Evolutionary conservation across 2,888 invertebrate species (phyloP).

Genomic region (Heliconius cydno): DNA sequence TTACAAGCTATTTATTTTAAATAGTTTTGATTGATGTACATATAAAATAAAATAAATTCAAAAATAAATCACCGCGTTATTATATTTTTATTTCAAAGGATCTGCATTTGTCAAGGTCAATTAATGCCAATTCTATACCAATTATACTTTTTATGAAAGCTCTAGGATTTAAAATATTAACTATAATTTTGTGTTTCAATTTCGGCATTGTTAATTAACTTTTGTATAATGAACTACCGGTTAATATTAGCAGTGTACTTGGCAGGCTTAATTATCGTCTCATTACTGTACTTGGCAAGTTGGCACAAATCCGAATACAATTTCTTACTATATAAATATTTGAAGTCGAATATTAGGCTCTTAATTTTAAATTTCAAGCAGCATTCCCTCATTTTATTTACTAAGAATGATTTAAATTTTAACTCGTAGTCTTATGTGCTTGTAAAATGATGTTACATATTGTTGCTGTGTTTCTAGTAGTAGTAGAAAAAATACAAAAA

Average conservation of each 20-base stretch:
- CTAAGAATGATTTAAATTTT: too few relatives aligned
- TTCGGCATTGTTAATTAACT: conserved; percentile 4
- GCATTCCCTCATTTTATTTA: not conserved
- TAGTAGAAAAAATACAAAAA: too few relatives aligned
- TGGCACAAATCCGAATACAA: conserved; percentile 34
- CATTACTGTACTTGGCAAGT: conserved; percentile 35
- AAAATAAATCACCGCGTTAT: too few relatives aligned
- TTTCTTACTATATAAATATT: conserved; percentile 30
- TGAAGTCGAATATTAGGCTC: not conserved
- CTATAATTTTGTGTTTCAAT: not conserved
- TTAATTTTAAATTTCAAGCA: not conserved
- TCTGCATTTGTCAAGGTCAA: too few relatives aligned
- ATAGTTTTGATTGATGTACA: too few relatives aligned
- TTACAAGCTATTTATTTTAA: too few relatives aligned
- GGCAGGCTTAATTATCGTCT: conserved; percentile 35
- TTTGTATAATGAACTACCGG: conserved; percentile 13
- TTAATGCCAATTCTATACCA: too few relatives aligned
- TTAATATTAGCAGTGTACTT: conserved; percentile 34
- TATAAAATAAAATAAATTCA: too few relatives aligned
- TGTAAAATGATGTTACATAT: too few relatives aligned
- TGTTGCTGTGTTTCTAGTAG: too few relatives aligned
- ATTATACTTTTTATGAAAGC: not conserved
- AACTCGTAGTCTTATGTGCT: too few relatives aligned
- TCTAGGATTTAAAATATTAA: not conserved
- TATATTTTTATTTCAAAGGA: too few relatives aligned